Evolutionary conservation across 1,140 invertebrate species (phyloP).

Genomic region (Chrysopa pallens): DNA sequence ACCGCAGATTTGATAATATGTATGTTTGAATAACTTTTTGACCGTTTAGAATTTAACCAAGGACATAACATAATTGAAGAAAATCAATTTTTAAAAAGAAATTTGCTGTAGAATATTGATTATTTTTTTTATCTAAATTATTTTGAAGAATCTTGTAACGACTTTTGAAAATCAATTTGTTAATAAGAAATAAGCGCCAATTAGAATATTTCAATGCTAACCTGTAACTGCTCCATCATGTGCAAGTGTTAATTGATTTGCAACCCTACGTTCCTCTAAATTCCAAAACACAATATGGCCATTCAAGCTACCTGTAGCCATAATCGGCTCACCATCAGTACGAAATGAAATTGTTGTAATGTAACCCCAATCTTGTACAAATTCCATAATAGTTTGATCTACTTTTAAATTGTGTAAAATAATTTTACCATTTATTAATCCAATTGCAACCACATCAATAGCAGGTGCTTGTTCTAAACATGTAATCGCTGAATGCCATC

Average conservation of each 20-base stretch:
- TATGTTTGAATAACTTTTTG: too few species aligned
- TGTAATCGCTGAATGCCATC: slow-evolving; percentile 52
- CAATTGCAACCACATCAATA: slow-evolving; percentile 76
- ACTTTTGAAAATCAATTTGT: too few species aligned
- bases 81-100: too few species aligned
- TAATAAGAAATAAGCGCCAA: too few species aligned
- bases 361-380: slow-evolving; percentile 84
- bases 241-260: slow-evolving; percentile 53
- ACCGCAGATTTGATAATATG: too few species aligned
- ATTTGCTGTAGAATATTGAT: too few species aligned
- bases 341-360: slow-evolving; percentile 73
- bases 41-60: too few species aligned
- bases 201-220: too few species aligned
- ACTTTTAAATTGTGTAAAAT: slow-evolving; percentile 76
- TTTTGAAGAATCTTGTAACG: too few species aligned
- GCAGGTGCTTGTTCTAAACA: slow-evolving; percentile 73
- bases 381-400: slow-evolving; percentile 70
- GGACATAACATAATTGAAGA: too few species aligned
- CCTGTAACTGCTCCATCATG: slow-evolving; percentile 56
- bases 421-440: slow-evolving; percentile 64
- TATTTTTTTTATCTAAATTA: too few species aligned
- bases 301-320: slow-evolving; percentile 56
- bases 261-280: slow-evolving; percentile 65
- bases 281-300: slow-evolving; percentile 90
- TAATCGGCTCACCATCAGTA: slow-evolving; percentile 68